Percentiles rank a stretch among this genome's conserved stretches.
phyloP scores from a whole-genome alignment of 2,113 vertebrate genomes.

The Amphiprion percula region DNA sequence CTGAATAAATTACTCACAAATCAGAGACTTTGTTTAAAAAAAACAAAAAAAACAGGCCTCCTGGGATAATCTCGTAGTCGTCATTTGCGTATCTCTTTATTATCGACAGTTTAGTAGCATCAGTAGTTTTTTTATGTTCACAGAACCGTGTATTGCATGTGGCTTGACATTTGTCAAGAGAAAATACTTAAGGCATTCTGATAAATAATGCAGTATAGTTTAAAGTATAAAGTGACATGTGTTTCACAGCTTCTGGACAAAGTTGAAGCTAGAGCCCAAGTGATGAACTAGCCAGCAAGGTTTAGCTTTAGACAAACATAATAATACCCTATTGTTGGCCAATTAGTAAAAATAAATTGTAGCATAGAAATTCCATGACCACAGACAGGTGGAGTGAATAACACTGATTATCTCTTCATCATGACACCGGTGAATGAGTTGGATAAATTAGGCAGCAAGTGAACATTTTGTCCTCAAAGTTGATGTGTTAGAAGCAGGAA shows the following conservation, averaged over 20 bases:
- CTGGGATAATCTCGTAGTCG: no score
- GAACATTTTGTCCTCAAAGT: no score
- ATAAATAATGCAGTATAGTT: conserved; percentile 49
- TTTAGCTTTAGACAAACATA: neutral
- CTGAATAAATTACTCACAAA: no score
- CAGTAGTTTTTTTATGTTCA: neutral
- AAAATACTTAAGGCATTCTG: conserved; percentile 14
- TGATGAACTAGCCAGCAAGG: neutral
- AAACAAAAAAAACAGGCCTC: no score
- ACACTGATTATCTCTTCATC: no score
- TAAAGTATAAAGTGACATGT: conserved; percentile 50
- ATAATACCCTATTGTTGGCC: no score
- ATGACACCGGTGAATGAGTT: no score
- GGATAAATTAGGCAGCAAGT: no score
- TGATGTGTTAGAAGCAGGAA: no score
- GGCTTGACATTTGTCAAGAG: neutral
- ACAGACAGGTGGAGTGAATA: no score
- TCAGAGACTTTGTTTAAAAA: no score
- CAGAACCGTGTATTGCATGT: conserved; percentile 2
- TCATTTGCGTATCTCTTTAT: no score
- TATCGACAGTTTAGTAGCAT: conserved; percentile 15
- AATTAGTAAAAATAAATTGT: neutral
- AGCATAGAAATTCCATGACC: neutral
- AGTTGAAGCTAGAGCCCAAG: conserved; percentile 19
- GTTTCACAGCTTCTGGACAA: conserved; percentile 64